A percentile compares a stretch with the other conserved stretches of the same genome.
phyloP scores from a whole-genome alignment of 2,888 invertebrate genomes.

The Nemapogon koenigi region DNA sequence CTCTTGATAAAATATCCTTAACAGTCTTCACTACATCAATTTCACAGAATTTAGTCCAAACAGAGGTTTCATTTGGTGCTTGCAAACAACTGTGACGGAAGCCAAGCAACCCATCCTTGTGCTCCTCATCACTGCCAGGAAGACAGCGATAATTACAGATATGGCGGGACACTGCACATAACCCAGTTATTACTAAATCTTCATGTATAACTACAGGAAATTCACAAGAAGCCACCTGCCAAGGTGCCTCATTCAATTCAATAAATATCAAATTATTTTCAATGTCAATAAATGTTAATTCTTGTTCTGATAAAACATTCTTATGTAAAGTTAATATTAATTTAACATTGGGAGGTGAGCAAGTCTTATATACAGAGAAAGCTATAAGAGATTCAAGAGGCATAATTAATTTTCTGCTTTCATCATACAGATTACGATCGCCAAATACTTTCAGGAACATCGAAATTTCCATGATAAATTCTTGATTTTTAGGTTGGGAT shows the following conservation, averaged over 20 bases:
- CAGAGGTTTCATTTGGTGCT: slow-evolving; percentile 83
- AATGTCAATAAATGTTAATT: slow-evolving; percentile 25
- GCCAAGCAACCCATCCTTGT: slow-evolving; percentile 69
- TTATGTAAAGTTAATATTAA: slow-evolving; percentile 42
- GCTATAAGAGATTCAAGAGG: slow-evolving; percentile 70
- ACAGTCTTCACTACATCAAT: slow-evolving; percentile 74
- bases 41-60: slow-evolving; percentile 95
- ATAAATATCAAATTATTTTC: slow-evolving; percentile 33
- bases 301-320: slow-evolving; percentile 21
- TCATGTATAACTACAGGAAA: slow-evolving; percentile 70
- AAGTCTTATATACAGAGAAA: slow-evolving; percentile 67
- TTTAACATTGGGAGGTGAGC: slow-evolving; percentile 43
- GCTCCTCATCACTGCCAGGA: slow-evolving; percentile 25
- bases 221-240: slow-evolving; percentile 54
- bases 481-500: too few relatives aligned
- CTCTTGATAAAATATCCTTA: slow-evolving; percentile 35
- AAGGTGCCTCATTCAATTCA: slow-evolving; percentile 38
- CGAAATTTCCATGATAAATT: too few relatives aligned
- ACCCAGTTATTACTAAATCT: slow-evolving; percentile 73
- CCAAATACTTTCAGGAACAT: too few relatives aligned
- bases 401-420: slow-evolving; percentile 24
- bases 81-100: slow-evolving; percentile 82
- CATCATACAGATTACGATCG: too few relatives aligned
- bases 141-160: slow-evolving; percentile 31
- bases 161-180: slow-evolving; percentile 72